Evolutionary conservation across 2,888 invertebrate genomes (phyloP), one percentile per base, ranked within the genome.

Genomic region (Leptopilina myrica): DNA sequence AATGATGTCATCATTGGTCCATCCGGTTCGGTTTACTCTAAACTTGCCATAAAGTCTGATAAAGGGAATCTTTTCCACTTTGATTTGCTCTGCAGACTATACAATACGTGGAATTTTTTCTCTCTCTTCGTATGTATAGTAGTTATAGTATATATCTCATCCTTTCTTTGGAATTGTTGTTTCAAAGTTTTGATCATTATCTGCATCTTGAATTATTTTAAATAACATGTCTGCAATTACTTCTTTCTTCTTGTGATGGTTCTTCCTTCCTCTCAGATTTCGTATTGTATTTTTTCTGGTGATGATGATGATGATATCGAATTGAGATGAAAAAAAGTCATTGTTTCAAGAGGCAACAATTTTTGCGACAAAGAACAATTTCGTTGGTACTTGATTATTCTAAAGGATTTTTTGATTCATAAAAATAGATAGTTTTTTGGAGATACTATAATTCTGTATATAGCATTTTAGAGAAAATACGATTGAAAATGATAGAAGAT

Each of bases 1-100:
- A 33, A 26, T 87, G 89, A 89, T 87, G 87, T 87, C 89, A 88
- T 78, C 85, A 84, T 82, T 90, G 91, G 91, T 91, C 91, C 91
- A 91, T 91, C 90, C 90, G 88, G 88, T 86, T 76, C 66, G 59
- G 75, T 46, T 33, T 86, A 85, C 86, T 88, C 87, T 86, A 86
- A 88, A 87, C 85, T 87, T 85, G 43, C 33, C 43, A 33, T n/a
- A 76, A 7, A 43, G 49, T 49, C 53, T 64, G 59, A 78, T 73
- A 64, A 66, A 77, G 33, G 73, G 56, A 56, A 73, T 12, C 26
- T 73, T 49, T 53, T 53, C 66, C 69, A 49, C 56, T 73, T 14
- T 73, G 53, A 73, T 73, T 56, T 73, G 9, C 56, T 73, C 69
- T 73, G 12, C 69, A 53, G 73, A 56, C 53, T 56, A 53, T 73